phyloP scores from a whole-genome alignment of 2,113 vertebrate genomes.

The Shinisaurus crocodilurus region DNA sequence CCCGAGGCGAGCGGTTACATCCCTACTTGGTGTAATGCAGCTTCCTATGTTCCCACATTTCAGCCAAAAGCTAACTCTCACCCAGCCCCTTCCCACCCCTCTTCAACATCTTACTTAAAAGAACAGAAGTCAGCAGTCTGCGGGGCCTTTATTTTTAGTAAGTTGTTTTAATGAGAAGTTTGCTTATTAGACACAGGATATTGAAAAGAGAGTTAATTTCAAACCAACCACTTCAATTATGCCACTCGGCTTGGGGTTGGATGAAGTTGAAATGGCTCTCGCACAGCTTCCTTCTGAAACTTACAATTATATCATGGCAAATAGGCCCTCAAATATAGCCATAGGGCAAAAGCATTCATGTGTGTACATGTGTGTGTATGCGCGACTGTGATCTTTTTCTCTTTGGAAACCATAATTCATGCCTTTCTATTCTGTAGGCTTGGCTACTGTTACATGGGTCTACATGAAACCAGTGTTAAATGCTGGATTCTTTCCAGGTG shows the following conservation, averaged over 20 bases:
- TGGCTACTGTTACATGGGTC: neutral
- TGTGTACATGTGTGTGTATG: neutral
- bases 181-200: neutral
- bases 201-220: constrained; percentile 24
- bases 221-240: constrained; percentile 1
- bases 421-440: neutral
- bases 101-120: neutral
- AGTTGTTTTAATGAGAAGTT: constrained; percentile 2
- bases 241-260: neutral
- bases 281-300: neutral
- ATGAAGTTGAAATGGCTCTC: constrained; percentile 4
- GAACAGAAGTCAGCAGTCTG: neutral
- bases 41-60: neutral
- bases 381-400: neutral
- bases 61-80: neutral
- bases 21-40: too few relatives aligned
- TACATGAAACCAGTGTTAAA: neutral
- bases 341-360: neutral
- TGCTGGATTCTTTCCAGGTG: neutral
- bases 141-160: neutral
- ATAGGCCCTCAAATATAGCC: neutral
- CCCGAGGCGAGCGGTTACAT: too few relatives aligned
- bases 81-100: neutral
- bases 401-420: neutral
- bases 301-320: neutral